Evolutionary conservation across 2,888 invertebrate genomes (phyloP).

Genomic region (Ischnura elegans): DNA sequence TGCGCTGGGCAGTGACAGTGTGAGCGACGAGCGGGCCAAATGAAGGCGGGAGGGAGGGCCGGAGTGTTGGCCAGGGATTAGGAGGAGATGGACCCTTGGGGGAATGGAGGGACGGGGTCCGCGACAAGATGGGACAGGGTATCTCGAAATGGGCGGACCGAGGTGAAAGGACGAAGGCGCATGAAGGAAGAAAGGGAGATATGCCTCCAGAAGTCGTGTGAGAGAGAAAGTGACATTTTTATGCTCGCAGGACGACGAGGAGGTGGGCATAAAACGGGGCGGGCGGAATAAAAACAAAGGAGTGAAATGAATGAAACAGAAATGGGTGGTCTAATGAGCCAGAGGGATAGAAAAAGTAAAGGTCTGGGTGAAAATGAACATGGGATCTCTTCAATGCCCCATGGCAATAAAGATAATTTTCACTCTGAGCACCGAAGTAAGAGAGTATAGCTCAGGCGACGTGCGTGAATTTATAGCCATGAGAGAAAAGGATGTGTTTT

Average conservation of each 20-base stretch:
- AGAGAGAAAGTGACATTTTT: constrained; percentile 16
- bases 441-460: too few relatives aligned
- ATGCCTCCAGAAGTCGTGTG: not conserved
- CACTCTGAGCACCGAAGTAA: not conserved
- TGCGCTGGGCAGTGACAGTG: not conserved
- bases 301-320: not conserved
- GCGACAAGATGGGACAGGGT: not conserved
- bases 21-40: not conserved
- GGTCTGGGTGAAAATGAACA: not conserved
- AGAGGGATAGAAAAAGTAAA: not conserved
- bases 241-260: not conserved
- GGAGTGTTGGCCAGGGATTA: not conserved
- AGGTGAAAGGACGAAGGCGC: not conserved
- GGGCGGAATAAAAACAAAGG: not conserved
- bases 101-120: not conserved
- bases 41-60: not conserved
- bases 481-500: not conserved
- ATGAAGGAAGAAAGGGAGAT: not conserved
- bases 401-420: not conserved
- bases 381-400: not conserved
- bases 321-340: constrained; percentile 13
- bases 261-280: not conserved
- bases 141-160: not conserved
- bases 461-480: not conserved
- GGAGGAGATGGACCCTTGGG: not conserved